phyloP scores from a whole-genome alignment of 1,140 invertebrate genomes.

The Cyrtorhinus lividipennis region DNA sequence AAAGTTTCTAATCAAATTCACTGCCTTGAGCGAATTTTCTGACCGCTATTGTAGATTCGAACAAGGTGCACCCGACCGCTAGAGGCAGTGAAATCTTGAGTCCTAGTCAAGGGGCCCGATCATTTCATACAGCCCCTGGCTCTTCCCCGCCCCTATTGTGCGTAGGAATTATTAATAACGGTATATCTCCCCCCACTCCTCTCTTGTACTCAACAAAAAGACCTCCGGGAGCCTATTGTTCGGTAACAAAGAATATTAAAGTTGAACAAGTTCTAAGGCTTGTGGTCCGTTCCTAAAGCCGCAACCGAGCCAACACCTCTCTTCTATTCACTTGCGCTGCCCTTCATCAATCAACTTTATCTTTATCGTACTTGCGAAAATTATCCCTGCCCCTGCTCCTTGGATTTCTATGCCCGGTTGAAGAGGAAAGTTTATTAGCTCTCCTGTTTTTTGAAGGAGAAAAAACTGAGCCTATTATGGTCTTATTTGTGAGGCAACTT shows the following conservation, averaged over 20 bases:
- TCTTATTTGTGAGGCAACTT: neutral
- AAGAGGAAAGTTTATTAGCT: neutral
- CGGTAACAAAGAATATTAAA: neutral
- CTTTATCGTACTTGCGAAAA: neutral
- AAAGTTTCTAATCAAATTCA: neutral
- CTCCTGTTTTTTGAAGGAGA: neutral
- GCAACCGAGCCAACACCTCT: neutral
- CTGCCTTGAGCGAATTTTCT: neutral
- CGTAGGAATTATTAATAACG: neutral
- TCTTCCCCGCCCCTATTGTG: neutral
- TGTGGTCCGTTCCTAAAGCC: neutral
- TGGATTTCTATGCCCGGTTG: neutral
- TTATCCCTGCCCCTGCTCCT: neutral
- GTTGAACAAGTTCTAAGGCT: neutral
- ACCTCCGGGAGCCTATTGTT: neutral
- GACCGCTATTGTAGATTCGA: neutral
- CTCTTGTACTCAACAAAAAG: neutral
- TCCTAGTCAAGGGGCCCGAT: neutral
- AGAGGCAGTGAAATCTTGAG: neutral
- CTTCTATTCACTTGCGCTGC: neutral
- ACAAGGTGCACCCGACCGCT: neutral
- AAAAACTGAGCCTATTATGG: neutral
- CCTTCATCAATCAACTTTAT: neutral
- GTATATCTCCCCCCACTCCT: neutral
- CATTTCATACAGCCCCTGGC: neutral